Base-by-base conservation (phyloP, 2,888 invertebrate species). In the Acleris emargana region DNA sequence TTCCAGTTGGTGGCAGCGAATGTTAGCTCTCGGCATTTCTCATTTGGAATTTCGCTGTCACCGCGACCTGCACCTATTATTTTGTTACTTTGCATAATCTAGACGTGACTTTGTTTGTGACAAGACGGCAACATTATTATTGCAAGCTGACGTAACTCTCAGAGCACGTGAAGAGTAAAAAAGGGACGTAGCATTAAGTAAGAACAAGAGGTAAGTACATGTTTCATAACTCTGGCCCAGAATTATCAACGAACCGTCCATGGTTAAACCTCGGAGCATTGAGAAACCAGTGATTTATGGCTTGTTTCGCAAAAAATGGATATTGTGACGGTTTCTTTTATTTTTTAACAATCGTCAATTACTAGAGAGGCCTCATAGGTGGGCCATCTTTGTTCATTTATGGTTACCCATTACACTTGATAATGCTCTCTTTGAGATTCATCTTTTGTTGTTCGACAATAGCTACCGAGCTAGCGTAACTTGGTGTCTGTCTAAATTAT, bases 241-340 rank as follows among this genome's bases (percentile, higher is more conserved):
- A 38, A 38, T 13, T 38, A 38, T 38, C 11, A 38, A 13, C 4
- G 38, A 13, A 38, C 38, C 13, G 13, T 38, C 38, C 4, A 38
- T 38, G 1, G 11, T 38, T 28, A 38, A 9, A 38, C 13, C 38
- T 13, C 13, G 38, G 13, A 13, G 25, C 61, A 45, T 28, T 20
- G 45, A 45, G 43, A 22, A 50, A 42, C 32, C 22, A 43, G 45
- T 66, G 61, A 66, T 66, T 66, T 66, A 66, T 57, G 54, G 57
- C 57, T 38, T 38, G 57, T 61, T 61, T 43, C 55, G 66, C 57
- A 66, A 66, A 66, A 66, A 66, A 57, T 22, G 43, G 38, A 50
- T 43, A 55, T 61, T 61, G 60, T 61, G 45, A 61, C 52, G 51
- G 47, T 22, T 43, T 32, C 38, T 66, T 25, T 60, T 25, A 25